These are phyloP conservation scores for Drosophila leontia DNA, from an alignment of 1,140 invertebrate genomes.

Conservation along the genomic window DNA sequence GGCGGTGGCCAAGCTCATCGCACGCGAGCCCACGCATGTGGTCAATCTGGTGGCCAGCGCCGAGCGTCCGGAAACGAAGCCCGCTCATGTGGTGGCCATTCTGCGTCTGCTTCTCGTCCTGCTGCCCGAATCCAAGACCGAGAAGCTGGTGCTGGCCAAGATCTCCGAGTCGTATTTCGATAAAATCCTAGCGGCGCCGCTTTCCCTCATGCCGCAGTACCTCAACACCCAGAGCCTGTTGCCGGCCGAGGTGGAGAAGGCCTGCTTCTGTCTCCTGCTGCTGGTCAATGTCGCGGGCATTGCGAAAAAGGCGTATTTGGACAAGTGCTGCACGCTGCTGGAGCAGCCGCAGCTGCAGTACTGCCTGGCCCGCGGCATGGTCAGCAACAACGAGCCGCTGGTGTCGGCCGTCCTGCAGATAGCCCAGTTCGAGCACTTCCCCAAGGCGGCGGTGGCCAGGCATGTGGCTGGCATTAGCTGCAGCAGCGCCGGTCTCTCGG, in stretches of 20 bases:
- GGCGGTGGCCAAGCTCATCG: slow-evolving; percentile 58
- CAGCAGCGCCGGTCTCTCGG: slow-evolving; percentile 19
- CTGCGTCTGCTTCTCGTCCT: slow-evolving; percentile 64
- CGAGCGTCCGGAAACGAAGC: slow-evolving; percentile 62
- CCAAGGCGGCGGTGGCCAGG: slow-evolving; percentile 72
- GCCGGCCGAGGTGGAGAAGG: slow-evolving; percentile 69
- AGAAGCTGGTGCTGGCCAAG: slow-evolving; percentile 76
- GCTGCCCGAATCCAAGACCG: slow-evolving; percentile 70
- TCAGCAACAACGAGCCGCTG: slow-evolving; percentile 60
- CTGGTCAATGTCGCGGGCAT: slow-evolving; percentile 77
- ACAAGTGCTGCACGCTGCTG: slow-evolving; percentile 72
- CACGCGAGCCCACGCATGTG: slow-evolving; percentile 58
- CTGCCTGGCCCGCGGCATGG: slow-evolving; percentile 69
- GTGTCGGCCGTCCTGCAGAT: slow-evolving; percentile 72
- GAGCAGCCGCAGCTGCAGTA: slow-evolving; percentile 73
- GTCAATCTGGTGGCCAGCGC: slow-evolving; percentile 61
- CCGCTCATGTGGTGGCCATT: slow-evolving; percentile 57
- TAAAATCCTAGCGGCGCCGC: slow-evolving; percentile 68
- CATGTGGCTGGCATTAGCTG: slow-evolving; percentile 57
- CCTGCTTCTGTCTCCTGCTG: slow-evolving; percentile 72
- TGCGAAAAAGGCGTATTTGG: slow-evolving; percentile 80
- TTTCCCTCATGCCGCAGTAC: slow-evolving; percentile 55
- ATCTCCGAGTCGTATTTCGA: slow-evolving; percentile 81
- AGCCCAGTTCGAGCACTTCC: slow-evolving; percentile 78
- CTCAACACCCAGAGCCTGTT: slow-evolving; percentile 52